These are phyloP conservation scores for Coracias cyanogaster DNA, from an alignment of 2,797 vertebrate species.

Conservation along the genomic window DNA sequence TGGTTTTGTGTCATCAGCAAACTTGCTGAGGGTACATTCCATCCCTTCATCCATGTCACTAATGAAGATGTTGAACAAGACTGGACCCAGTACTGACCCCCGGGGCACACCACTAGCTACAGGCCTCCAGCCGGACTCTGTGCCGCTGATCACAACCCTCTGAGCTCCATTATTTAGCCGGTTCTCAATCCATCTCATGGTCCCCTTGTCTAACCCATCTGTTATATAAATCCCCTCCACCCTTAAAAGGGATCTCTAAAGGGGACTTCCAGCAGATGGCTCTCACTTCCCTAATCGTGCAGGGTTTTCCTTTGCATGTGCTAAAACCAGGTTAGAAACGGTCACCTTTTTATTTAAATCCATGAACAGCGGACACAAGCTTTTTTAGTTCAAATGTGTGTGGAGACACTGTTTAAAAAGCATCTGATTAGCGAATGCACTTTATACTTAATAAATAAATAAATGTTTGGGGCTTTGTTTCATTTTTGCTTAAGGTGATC, in stretches of 20 bases:
- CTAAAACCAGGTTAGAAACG: not conserved
- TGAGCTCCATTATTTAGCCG: too few species aligned
- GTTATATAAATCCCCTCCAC: accelerated
- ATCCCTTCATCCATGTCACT: too few species aligned
- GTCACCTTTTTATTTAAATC: not conserved
- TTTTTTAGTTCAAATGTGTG: not conserved
- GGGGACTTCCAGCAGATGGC: not conserved
- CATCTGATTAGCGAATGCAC: not conserved
- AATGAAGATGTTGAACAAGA: too few species aligned
- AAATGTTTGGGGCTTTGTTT: not conserved
- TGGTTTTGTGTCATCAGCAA: too few species aligned
- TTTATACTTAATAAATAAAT: not conserved
- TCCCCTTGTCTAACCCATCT: too few species aligned
- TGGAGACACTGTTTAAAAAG: not conserved
- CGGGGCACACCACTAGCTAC: too few species aligned
- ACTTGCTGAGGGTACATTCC: too few species aligned
- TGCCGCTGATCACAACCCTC: too few species aligned
- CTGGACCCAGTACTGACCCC: too few species aligned
- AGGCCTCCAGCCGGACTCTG: too few species aligned
- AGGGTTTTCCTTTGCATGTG: not conserved
- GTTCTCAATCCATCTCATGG: too few species aligned
- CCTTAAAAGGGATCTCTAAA: not conserved
- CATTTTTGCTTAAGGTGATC: not conserved
- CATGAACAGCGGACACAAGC: not conserved
- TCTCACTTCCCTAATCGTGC: not conserved